These are phyloP conservation scores for Nannospalax galili DNA, from an alignment of 2,113 vertebrate genomes.

Conservation along the genomic window DNA sequence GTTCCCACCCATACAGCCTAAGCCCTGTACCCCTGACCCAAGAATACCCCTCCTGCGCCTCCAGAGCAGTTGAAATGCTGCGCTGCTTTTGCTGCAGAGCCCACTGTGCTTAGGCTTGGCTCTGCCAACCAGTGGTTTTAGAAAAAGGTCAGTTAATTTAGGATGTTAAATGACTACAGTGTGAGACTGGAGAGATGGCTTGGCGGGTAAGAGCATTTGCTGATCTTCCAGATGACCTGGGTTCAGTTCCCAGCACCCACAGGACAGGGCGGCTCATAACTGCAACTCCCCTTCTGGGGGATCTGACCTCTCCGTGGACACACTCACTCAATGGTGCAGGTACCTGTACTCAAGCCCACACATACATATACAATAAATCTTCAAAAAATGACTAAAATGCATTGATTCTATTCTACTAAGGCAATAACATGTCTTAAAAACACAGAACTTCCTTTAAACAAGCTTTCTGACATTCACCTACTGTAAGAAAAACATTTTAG, in stretches of 20 bases:
- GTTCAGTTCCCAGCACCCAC: no score
- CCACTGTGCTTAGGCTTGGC: neutral
- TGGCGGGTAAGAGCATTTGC: no score
- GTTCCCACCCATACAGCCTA: fast-evolving
- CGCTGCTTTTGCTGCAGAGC: no score
- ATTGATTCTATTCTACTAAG: neutral
- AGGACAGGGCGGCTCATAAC: no score
- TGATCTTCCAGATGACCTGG: no score
- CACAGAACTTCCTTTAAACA: neutral
- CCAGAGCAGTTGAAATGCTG: neutral
- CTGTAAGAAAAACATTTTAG: neutral
- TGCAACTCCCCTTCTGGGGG: no score
- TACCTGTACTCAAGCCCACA: no score
- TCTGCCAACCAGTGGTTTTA: neutral
- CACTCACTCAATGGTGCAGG: no score
- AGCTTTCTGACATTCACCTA: neutral
- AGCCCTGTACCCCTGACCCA: fast-evolving
- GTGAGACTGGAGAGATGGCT: no score
- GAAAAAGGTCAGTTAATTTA: neutral
- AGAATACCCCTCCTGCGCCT: neutral
- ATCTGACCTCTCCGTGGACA: no score
- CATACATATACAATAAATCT: no score
- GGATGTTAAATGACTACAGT: neutral
- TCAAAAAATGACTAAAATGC: neutral
- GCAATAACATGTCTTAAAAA: neutral